Base-by-base conservation (phyloP, 2,888 invertebrate species). In the Pyrocoelia pectoralis region DNA sequence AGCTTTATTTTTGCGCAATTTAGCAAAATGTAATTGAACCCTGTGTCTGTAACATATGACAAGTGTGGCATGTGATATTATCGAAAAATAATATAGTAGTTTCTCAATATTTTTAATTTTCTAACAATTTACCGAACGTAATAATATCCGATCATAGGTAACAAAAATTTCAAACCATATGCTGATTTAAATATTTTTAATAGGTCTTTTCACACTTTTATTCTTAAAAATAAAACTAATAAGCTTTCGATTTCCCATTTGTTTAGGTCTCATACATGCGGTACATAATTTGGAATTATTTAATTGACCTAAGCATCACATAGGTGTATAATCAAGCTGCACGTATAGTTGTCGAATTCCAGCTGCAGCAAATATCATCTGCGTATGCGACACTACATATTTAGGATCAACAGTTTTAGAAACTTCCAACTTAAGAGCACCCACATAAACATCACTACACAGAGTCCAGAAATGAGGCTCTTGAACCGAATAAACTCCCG, bases 401-500 rank as follows among this genome's bases (percentile, higher is more conserved):
- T 94, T 90, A 1, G 95, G 90, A 82, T 98, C 98, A 8, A 96
- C 95, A 73, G 92, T 92, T 76, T 90, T 88, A 0, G 95, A 92
- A n/a, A 98, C 97, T 82, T 98, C 98, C 56, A 98, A 82, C 83
- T 98, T 98, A 56, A 98, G 83, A 70, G 94, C 94, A 69, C 98
- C 98, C 1, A 97, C 91, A 79, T 91, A 96, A 61, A 93, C 89
- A 73, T 97, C 95, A 78, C 95, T 96, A 80, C 97, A 97, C 66
- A 98, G 84, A 10, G 98, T 98, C 98, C 98, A 98, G 82, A 98
- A 98, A 79, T 98, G 98, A 1, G 97, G 97, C 74, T 98, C 97
- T 77, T 97, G 97, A 9, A 98, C 95, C 62, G 95, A 94, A 79
- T 95, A 94, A 13, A 98, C 97, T 2, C 97, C 98, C 8, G 96